Conservation (phyloP, 2,113 vertebrate species). For the Cyanistes caeruleus region DNA sequence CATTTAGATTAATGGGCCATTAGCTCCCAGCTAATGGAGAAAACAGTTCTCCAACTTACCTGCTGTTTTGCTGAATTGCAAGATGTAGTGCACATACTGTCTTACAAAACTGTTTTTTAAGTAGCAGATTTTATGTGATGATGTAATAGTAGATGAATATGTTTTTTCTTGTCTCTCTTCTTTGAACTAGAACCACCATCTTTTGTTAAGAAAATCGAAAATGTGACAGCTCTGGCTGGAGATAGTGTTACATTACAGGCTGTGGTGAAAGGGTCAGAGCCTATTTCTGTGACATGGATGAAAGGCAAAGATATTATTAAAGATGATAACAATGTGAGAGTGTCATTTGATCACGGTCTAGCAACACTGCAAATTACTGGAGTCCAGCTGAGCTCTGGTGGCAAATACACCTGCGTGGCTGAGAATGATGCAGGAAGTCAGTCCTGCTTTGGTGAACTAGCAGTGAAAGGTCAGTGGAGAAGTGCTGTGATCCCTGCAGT, state of each 20-base stretch:
- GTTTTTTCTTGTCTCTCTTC: slow-evolving; percentile 37
- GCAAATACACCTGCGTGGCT: slow-evolving; percentile 91
- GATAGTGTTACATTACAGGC: slow-evolving; percentile 86
- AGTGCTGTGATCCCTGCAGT: not conserved
- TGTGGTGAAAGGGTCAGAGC: slow-evolving; percentile 89
- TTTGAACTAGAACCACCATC: slow-evolving; percentile 88
- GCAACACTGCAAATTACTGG: slow-evolving; percentile 82
- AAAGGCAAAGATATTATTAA: slow-evolving; percentile 91
- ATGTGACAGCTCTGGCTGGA: slow-evolving; percentile 86
- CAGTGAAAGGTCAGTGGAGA: slow-evolving; percentile 91
- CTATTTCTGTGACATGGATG: slow-evolving; percentile 90
- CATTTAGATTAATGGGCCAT: not conserved
- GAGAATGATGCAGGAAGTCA: slow-evolving; percentile 96
- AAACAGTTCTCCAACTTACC: not conserved
- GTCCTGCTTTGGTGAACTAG: slow-evolving; percentile 89
- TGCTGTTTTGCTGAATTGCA: not conserved
- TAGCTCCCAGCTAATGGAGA: not conserved
- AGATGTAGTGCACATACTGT: not conserved
- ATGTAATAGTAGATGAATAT: not conserved
- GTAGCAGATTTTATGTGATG: not conserved
- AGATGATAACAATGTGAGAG: slow-evolving; percentile 89
- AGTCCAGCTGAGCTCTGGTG: slow-evolving; percentile 84
- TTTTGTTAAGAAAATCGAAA: slow-evolving; percentile 94
- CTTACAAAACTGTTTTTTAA: not conserved
- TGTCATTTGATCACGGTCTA: slow-evolving; percentile 87